Evolutionary conservation across 2,797 vertebrate species (phyloP).

Genomic region (Steatocranus sp.): DNA sequence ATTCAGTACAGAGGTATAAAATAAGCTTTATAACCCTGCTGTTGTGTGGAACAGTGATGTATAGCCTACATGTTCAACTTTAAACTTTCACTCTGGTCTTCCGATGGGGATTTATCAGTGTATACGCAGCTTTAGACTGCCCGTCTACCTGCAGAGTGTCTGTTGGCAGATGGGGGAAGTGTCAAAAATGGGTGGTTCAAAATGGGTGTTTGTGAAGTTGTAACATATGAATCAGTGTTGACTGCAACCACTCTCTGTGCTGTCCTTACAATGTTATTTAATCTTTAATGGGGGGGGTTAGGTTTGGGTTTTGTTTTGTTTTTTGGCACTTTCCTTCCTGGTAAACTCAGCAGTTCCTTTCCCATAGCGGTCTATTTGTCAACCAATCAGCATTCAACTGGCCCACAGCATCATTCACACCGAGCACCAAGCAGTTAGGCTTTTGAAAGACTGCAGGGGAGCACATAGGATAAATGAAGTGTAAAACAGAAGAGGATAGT

Average conservation of each 20-base stretch:
- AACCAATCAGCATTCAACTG: not conserved
- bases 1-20: not conserved
- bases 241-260: not conserved
- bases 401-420: not conserved
- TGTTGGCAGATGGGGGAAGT: not conserved
- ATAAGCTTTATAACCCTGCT: not conserved
- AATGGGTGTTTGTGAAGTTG: not conserved
- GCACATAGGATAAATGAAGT: not conserved
- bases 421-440: not conserved
- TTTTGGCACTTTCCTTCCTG: not conserved
- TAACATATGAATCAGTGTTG: not conserved
- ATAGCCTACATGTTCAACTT: not conserved
- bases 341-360: not conserved
- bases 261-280: not conserved
- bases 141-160: not conserved
- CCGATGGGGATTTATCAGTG: not conserved
- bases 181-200: not conserved
- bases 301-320: fast-evolving
- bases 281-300: not conserved
- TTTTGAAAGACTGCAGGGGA: not conserved
- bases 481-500: not conserved
- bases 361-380: not conserved
- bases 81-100: not conserved
- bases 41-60: not conserved
- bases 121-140: not conserved